Evolutionary conservation across 2,888 invertebrate species (phyloP).

Genomic region (Cryptocheilus praepositus): DNA sequence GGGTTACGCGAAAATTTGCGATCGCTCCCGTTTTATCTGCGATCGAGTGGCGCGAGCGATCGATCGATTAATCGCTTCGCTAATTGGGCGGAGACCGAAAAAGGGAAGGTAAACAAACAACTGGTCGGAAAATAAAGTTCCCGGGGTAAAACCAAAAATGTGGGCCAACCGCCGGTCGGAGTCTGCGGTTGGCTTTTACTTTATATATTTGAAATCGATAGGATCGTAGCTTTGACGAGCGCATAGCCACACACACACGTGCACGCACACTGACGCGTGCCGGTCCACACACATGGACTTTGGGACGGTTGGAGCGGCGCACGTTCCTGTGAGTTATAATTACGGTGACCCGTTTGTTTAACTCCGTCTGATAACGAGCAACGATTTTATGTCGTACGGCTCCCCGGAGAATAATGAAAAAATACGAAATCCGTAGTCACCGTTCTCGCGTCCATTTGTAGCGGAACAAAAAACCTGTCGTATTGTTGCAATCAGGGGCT

Average conservation of each 20-base stretch:
- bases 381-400: constrained; percentile 37
- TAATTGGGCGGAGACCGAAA: constrained; percentile 17
- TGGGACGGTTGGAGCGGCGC: not conserved
- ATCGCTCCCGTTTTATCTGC: constrained; percentile 36
- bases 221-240: constrained; percentile 46
- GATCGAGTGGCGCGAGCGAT: not conserved
- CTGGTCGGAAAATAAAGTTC: not conserved
- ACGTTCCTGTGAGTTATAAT: constrained; percentile 38
- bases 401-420: constrained; percentile 9
- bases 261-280: constrained; percentile 31
- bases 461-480: too few species aligned
- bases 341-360: constrained; percentile 47
- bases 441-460: constrained; percentile 6
- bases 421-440: not conserved
- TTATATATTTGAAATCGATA: constrained; percentile 50
- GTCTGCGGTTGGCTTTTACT: constrained; percentile 33
- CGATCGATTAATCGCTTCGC: constrained; percentile 22
- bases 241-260: constrained; percentile 16
- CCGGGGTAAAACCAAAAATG: constrained; percentile 1
- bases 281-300: constrained; percentile 17
- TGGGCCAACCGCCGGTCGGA: constrained; percentile 17
- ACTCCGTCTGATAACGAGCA: constrained; percentile 51
- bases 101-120: constrained; percentile 12
- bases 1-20: constrained; percentile 7
- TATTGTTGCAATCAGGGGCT: too few species aligned